Base-by-base conservation (phyloP, 1,140 invertebrate genomes). In the Charaxes varanes region DNA sequence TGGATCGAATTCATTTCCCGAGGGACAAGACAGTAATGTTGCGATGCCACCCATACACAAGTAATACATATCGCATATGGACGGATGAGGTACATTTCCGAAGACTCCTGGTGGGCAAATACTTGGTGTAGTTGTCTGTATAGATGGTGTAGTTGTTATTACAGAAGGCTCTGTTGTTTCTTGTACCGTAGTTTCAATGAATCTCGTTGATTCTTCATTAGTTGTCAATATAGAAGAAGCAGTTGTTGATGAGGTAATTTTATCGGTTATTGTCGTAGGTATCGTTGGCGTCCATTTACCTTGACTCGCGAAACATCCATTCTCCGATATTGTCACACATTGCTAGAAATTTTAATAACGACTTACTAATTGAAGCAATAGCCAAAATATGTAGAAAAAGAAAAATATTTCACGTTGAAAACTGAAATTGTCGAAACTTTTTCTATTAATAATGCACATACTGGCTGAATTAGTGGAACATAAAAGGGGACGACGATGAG, bases 261-360 rank as follows among this genome's bases (percentile, higher is more conserved):
- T n/a, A n/a, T n/a, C n/a, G n/a, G n/a, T n/a, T n/a, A n/a, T n/a
- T n/a, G n/a, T n/a, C n/a, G n/a, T n/a, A n/a, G n/a, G n/a, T n/a
- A n/a, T n/a, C n/a, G 41, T 19, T n/a, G 33, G 34, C 6, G 45
- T 47, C 17, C 18, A 33, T 16, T 27, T 30, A 24, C 31, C 30
- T 43, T 38, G 31, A 32, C 19, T 13, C 2, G 36, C 42, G n/a
- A 37, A 54, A 32, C 57, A 60, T 1, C 57, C 56, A 5, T 49
- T 47, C 42, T 44, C 47, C 5, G 48, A 50, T 23, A 63, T 63
- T 11, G 8, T 18, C 4, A 57, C 35, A 30, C 56, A 63, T 8
- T 17, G 6, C 57, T 63, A 35, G 12, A 56, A 52, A 26, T n/a
- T n/a, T n/a, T n/a, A 15, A n/a, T n/a, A n/a, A n/a, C n/a, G n/a